Percentiles rank a stretch among this genome's conserved stretches.
phyloP scores from a whole-genome alignment of 1,140 invertebrate species.

The Lycorma delicatula region DNA sequence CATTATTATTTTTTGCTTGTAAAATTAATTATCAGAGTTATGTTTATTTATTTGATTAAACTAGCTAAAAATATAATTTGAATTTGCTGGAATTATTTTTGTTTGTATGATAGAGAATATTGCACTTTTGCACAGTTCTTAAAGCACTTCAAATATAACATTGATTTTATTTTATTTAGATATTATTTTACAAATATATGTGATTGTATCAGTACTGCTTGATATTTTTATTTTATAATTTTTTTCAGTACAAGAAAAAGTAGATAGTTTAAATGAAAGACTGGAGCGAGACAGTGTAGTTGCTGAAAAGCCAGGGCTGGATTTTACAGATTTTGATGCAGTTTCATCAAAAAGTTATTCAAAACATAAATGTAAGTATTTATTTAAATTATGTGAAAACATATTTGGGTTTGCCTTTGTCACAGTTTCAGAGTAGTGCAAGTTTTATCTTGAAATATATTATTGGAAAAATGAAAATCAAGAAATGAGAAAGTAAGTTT shows the following conservation, averaged over 20 bases:
- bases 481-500: not conserved
- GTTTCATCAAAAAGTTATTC: conserved; percentile 47
- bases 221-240: conserved; percentile 18
- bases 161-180: conserved; percentile 1
- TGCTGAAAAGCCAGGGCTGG: conserved; percentile 53
- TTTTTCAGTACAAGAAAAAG: conserved; percentile 77
- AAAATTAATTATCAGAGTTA: too few relatives aligned
- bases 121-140: too few relatives aligned
- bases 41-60: too few relatives aligned
- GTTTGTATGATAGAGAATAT: too few relatives aligned
- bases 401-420: conserved; percentile 8
- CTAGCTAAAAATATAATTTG: too few relatives aligned
- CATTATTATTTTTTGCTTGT: too few relatives aligned
- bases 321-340: conserved; percentile 50
- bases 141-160: too few relatives aligned
- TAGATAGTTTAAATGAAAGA: conserved; percentile 70
- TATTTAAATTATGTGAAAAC: conserved; percentile 10
- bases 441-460: not conserved
- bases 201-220: not conserved
- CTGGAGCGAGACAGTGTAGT: conserved; percentile 61
- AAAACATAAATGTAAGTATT: conserved; percentile 61
- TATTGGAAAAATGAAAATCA: not conserved
- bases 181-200: not conserved
- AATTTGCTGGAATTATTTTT: too few relatives aligned
- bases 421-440: not conserved